Evolutionary conservation across 2,113 vertebrate genomes (phyloP), one percentile per base, ranked within the genome.

Genomic region (Siniperca knerii): DNA sequence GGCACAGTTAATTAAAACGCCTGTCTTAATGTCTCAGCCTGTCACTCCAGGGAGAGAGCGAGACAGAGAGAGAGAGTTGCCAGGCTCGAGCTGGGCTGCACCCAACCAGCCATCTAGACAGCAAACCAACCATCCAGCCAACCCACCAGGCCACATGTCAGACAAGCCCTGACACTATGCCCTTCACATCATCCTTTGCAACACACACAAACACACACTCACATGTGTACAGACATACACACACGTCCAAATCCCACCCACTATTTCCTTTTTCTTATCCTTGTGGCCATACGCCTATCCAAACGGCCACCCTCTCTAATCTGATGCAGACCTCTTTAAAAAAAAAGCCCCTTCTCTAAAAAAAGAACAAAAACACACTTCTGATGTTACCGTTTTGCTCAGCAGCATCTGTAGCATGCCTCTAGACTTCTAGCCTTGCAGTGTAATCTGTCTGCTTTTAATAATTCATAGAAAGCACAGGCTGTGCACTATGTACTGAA

Each of bases 1-100:
- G 94, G 94, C 92, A 94, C 91, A 94, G 93, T 93, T 96, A 95
- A 94, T 95, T 96, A 95, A 95, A 95, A 94, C 86, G 94, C 93
- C 93, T 93, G 91, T 91, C 93, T 93, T 94, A 95, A 94, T 95
- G 92, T 95, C 91, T 94, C 90, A 91, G 92, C 91, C 91, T 86
- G 92, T 93, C 93, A 96, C 93, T 94, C 93, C 81, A 72, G 92
- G 86, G 94, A 82, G 86, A 64, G 83, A 82, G 61, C 74, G 74
- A 42, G 52, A 55, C 79, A 86, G 88, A 87, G 81, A 73, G 79
- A 78, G 87, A 86, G 87, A 70, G 83, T 77, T 93, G 92, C 91
- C 93, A 93, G 87, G 82, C 81, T 89, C 55, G 76, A 91, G 90
- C 91, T 95, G 90, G 92, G 87, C 85, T 91, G 86, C 77, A 86